Conservation (phyloP, 2,888 invertebrate genomes). For the Amphipoea lucens region DNA sequence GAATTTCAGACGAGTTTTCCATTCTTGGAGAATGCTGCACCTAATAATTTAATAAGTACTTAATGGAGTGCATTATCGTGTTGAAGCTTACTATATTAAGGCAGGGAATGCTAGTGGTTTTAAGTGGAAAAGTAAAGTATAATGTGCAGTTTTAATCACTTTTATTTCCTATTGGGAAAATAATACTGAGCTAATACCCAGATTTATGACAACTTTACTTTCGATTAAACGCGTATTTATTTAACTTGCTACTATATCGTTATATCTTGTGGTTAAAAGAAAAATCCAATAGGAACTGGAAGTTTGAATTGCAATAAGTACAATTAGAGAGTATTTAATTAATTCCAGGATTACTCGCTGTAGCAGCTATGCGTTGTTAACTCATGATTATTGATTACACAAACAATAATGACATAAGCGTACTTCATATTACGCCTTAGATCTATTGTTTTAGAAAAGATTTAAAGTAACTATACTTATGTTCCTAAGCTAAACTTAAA, state of each 20-base stretch:
- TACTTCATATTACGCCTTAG: background rate
- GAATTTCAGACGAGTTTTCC: constrained; percentile 22
- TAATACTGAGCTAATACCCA: background rate
- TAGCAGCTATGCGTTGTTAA: background rate
- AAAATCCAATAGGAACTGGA: background rate
- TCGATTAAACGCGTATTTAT: background rate
- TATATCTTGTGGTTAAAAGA: background rate
- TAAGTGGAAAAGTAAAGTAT: constrained; percentile 10
- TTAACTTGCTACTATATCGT: background rate
- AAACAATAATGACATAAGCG: background rate
- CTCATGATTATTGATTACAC: background rate
- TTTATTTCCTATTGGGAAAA: background rate
- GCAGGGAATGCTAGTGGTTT: background rate
- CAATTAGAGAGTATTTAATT: background rate
- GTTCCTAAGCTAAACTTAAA: background rate
- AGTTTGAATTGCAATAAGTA: background rate
- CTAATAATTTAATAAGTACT: background rate
- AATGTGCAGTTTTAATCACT: background rate
- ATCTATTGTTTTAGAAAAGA: background rate
- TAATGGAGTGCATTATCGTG: background rate
- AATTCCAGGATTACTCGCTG: background rate
- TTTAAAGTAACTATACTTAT: background rate
- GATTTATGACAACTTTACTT: background rate
- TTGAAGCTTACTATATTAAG: background rate
- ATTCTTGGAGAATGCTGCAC: constrained; percentile 20